Evolutionary conservation across 2,888 invertebrate genomes (phyloP), one percentile per base, ranked within the genome.

Genomic region (Meteorus cinctellus): DNA sequence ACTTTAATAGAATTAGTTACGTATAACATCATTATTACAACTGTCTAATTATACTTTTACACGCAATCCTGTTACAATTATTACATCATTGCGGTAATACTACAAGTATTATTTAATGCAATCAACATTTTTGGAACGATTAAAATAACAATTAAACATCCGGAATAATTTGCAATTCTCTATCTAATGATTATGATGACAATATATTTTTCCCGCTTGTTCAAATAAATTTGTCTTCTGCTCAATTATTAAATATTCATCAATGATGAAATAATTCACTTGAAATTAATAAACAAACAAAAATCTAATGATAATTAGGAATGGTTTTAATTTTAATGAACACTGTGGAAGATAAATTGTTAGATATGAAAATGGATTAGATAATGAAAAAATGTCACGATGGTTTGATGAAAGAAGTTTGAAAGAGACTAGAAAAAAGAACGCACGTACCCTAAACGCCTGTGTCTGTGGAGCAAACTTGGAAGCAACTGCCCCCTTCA

Each of bases 401-500:
- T 31, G 36, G 5, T 19, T 41, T 10, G 12, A 36, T 29, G 5
- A 27, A 62, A 16, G 12, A 31, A 74, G 12, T 12, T 41, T 68
- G 24, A 34, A 72, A 59, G 29, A 55, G 8, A 24, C 66, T 41
- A 36, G 19, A 59, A 63, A 76, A 66, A 73, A 72, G 60, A 75
- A 72, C 34, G 76, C 66, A 69, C 80, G 77, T 80, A 80, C 80
- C 79, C 79, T 65, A 78, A 80, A 80, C 66, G 84, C 79, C 55
- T 81, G 82, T 82, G 78, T 78, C 78, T 72, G 82, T 82, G 82
- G 79, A 80, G 83, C 80, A 82, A 82, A 86, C 85, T 85, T 83
- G 84, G 81, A 83, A 82, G 81, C 83, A 84, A 88, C 88, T 88
- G 87, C 81, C 82, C 85, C 85, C 80, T 83, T 83, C 82, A 82